Base-by-base conservation (phyloP, 2,113 vertebrate genomes). In the Plotosus lineatus region DNA sequence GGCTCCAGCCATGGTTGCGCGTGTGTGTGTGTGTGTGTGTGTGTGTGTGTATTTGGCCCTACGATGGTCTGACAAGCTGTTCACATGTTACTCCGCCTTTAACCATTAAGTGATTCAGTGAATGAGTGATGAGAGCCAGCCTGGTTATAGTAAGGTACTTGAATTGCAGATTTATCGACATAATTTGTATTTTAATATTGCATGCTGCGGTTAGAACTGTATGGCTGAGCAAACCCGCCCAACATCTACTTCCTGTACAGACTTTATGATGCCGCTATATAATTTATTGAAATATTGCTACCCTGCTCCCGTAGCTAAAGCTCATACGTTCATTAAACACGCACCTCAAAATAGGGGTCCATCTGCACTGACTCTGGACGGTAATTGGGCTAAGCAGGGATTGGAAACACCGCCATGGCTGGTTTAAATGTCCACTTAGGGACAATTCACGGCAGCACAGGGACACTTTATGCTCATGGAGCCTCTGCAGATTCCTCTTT, bases 401-500 rank as follows among this genome's bases (percentile, higher is more conserved):
- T 51, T 42, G 44, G 78, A 82, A 77, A 72, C 77, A 48, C 63
- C 55, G 36, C 1, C 36, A 60, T 15, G 42, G 38, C 68, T 36
- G 63, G 51, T 56, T 61, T 81, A 77, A 81, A 80, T 78, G 78
- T 82, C 68, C 75, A 75, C 50, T 83, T 73, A 74, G 69, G 65
- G 74, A 75, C 78, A 31, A 61, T 82, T 77, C 80, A 74, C 12
- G 58, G 53, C 77, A 33, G 63, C 65, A 33, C 72, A 71, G 76
- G 82, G 61, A 42, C 79, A 61, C 46, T 82, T 75, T 73, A 46
- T 77, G 76, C 73, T 65, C 66, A 66, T 61, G 31, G 72, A 82
- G 80, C 72, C 60, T 80, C 63, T 84, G 72, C 85, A 84, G 80
- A 60, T 79, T 75, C 33, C 7, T 33, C 73, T 73, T 86, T 82